These are phyloP conservation scores for Dryocosmus kuriphilus DNA, from an alignment of 2,888 invertebrate genomes.

Conservation along the genomic window DNA sequence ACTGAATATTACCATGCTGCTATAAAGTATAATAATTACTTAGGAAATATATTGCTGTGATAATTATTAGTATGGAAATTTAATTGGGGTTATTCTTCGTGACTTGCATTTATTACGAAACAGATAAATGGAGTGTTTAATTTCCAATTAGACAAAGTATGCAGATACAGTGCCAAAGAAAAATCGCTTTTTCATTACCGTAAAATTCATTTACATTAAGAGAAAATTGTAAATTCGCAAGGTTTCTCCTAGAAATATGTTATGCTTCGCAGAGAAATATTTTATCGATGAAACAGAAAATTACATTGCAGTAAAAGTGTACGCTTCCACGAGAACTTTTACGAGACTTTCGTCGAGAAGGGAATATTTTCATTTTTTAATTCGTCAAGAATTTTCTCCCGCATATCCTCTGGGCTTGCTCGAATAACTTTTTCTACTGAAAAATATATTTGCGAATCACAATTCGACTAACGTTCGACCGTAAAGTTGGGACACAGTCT, in stretches of 20 bases:
- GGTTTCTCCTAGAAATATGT: background rate
- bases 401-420: background rate
- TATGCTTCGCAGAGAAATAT: background rate
- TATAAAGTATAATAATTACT: conserved; percentile 19
- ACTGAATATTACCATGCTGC: background rate
- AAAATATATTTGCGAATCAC: conserved; percentile 44
- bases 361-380: background rate
- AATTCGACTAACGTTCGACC: conserved; percentile 55
- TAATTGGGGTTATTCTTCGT: background rate
- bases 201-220: too few species aligned
- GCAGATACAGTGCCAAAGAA: background rate
- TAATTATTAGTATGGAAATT: conserved; percentile 28
- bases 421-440: background rate
- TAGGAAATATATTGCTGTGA: conserved; percentile 3
- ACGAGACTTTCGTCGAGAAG: background rate
- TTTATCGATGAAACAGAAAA: background rate
- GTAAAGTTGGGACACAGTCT: background rate
- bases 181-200: background rate
- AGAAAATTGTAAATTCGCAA: background rate
- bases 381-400: background rate
- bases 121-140: conserved; percentile 2
- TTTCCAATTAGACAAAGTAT: conserved; percentile 5
- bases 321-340: background rate
- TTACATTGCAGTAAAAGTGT: conserved; percentile 1
- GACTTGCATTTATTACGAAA: background rate